Conservation (phyloP, 2,113 vertebrate genomes). For the Phaetusa simplex region DNA sequence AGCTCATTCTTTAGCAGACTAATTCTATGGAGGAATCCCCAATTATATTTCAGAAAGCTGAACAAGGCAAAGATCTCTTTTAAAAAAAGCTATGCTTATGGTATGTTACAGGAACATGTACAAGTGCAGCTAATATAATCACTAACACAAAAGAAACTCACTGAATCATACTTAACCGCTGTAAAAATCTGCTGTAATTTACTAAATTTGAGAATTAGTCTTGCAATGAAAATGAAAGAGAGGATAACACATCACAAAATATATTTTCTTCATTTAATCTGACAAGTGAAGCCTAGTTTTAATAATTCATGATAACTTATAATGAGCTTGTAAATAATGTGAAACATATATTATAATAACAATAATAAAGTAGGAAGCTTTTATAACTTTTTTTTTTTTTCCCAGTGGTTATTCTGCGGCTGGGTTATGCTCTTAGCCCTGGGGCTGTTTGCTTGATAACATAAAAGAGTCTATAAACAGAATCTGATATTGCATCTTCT, state of each 20-base stretch:
- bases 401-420: not conserved
- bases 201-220: not conserved
- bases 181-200: not conserved
- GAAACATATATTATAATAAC: not conserved
- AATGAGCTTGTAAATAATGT: not conserved
- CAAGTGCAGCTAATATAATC: not conserved
- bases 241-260: not conserved
- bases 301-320: not conserved
- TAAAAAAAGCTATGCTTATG: not conserved
- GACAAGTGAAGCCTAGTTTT: not conserved
- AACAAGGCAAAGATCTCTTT: not conserved
- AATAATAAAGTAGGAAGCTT: not conserved
- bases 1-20: not conserved
- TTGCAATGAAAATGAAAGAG: not conserved
- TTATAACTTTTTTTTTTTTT: not conserved
- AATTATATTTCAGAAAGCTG: not conserved
- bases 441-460: not conserved
- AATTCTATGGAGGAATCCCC: not conserved
- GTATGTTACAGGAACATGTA: not conserved
- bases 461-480: not conserved
- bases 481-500: not conserved
- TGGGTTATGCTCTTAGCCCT: not conserved
- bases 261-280: not conserved
- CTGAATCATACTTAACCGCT: not conserved
- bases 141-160: not conserved